Evolutionary conservation across 2,113 vertebrate species (phyloP), one percentile per base, ranked within the genome.

Genomic region (Gorsachius goisagi): DNA sequence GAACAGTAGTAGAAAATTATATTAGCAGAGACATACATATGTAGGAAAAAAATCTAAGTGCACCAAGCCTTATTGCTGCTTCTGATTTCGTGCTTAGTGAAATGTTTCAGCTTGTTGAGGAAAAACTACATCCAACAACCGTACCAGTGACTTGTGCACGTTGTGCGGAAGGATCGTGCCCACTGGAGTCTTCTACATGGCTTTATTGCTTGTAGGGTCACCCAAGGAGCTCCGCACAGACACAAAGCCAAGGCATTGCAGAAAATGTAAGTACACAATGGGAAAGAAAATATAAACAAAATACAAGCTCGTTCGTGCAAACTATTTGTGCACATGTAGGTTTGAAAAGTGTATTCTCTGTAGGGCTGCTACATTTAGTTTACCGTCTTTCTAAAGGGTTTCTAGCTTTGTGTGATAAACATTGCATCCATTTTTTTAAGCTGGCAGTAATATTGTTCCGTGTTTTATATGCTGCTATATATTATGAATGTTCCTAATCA

Each of bases 181-280:
- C 49, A 12, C 66, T 18, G 24, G 9, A 27, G 12, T 44, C 86
- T 91, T 79, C 30, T 60, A 4, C 2, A 0, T 15, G 35, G 30
- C 21, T 95, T 52, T 67, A 23, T 84, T 1, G 0, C 20, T 85
- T 0, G 0, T 30, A 16, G 33, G 28, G 33, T 85, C 35, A 68
- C 26, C n/a, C 15, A 52, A 75, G 23, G 49, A 75, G 8, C 73
- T 55, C n/a, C 15, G 8, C 15, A 20, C 6, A 23, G 28, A 35
- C 8, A 23, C 20, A 62, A 49, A 84, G 21, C 18, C 18, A 58
- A 88, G 53, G 41, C 50, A 16, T 45, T 72, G 44, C 14, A 49
- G 59, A 44, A 79, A 59, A 63, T 0, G 0, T 21, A 71, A 35
- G 28, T 55, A 81, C n/a, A 26, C 0, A 2, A 17, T n/a, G 28